These are phyloP conservation scores for Sebastes variabilis DNA, from an alignment of 2,797 vertebrate species.

Conservation along the genomic window DNA sequence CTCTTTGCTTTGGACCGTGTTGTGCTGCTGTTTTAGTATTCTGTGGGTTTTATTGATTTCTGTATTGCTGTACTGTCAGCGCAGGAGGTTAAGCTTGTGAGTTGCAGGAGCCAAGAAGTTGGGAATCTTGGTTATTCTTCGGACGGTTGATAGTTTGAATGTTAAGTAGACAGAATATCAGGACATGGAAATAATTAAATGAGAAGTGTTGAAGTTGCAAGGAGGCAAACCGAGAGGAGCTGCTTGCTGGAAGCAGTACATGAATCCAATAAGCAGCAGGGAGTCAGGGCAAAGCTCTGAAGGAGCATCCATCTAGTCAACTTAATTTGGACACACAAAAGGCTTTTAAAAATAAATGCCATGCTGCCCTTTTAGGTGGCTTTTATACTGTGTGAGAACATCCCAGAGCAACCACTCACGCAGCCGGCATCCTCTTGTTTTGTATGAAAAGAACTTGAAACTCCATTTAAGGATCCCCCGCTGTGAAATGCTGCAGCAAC, in stretches of 20 bases:
- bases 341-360: constrained; percentile 6
- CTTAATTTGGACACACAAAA: constrained; percentile 47
- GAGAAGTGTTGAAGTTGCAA: background rate
- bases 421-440: constrained; percentile 20
- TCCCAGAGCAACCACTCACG: constrained; percentile 37
- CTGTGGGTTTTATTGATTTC: constrained; percentile 22
- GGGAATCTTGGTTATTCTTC: background rate
- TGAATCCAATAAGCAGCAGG: constrained; percentile 24
- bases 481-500: constrained; percentile 36
- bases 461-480: constrained; percentile 42
- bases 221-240: background rate
- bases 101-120: background rate
- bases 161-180: constrained; percentile 4
- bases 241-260: constrained; percentile 24
- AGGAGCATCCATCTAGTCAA: constrained; percentile 27
- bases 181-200: constrained; percentile 8
- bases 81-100: background rate
- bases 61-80: background rate
- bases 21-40: constrained; percentile 35
- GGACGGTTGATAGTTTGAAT: constrained; percentile 2
- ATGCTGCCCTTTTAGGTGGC: constrained; percentile 45
- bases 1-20: constrained; percentile 23
- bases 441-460: constrained; percentile 40
- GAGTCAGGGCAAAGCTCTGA: background rate
- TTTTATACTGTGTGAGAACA: constrained; percentile 45